Base-by-base conservation (phyloP, 2,113 vertebrate species). In the Apeltes quadracus region DNA sequence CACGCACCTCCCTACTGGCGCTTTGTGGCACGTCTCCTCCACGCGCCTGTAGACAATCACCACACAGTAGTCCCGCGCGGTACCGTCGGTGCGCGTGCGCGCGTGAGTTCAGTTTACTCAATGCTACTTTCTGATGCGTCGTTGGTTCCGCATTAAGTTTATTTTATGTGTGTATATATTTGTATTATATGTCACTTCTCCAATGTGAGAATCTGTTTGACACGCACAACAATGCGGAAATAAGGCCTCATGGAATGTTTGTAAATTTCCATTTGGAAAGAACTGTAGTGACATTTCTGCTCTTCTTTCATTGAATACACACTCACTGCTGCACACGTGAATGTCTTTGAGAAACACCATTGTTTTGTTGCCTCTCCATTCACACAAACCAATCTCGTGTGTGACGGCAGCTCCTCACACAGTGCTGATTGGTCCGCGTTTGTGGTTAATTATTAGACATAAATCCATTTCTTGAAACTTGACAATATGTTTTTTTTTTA, bases 1-100 rank as follows among this genome's bases (percentile, higher is more conserved):
- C 61, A 57, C 13, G 53, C 61, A 3, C 61, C 34, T 46, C 84
- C 75, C 77, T 72, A 77, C 81, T 81, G 83, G 83, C 76, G 61
- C 75, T 56, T 81, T 53, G 84, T 3, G 34, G 79, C 62, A 36
- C 41, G 39, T 75, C 75, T 50, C 46, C 44, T 51, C 64, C 57
- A 79, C 59, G 71, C 59, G 29, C 12, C 25, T 38, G 57, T 22
- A 22, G 46, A 16, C 2, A 36, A 39, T 72, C 32, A 34, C 5
- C 32, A 6, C 6, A 34, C 32, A 34, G 32, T 34, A 34, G 32
- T 34, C 29, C 29, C 29, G 32, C 32, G 32, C 32, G 29, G 29
- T 32, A 32, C 29, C 29, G 32, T 34, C 32, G 5, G 32, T 34
- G 32, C 32, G 32, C 32, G 32, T 34, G 32, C 32, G 6, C 32